Evolutionary conservation across 2,113 vertebrate genomes (phyloP).

Genomic region (Stegostoma tigrinum): DNA sequence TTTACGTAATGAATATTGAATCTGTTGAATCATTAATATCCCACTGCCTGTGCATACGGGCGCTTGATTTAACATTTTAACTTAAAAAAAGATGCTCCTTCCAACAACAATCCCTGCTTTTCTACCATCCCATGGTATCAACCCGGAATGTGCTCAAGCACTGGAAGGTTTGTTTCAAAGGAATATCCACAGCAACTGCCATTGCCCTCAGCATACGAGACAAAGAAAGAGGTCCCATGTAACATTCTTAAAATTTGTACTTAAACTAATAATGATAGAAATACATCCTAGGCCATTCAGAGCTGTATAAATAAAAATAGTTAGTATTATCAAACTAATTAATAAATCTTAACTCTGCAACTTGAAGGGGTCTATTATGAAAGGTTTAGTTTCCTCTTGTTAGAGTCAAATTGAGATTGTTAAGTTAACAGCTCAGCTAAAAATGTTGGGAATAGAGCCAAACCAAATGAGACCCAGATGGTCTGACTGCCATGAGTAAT

Average conservation of each 20-base stretch:
- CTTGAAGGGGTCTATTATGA: neutral
- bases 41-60: too few species aligned
- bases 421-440: neutral
- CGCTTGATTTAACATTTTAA: neutral
- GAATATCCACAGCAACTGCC: neutral
- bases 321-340: neutral
- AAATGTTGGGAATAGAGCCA: conserved; percentile 22
- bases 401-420: neutral
- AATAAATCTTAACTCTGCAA: neutral
- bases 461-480: conserved; percentile 31
- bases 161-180: neutral
- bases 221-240: neutral
- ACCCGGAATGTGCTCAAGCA: neutral
- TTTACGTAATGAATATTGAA: neutral
- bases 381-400: neutral
- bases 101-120: neutral
- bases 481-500: neutral
- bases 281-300: neutral
- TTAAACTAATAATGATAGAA: neutral
- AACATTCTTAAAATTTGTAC: neutral
- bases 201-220: neutral
- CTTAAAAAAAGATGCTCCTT: neutral
- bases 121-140: neutral
- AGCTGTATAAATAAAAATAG: neutral
- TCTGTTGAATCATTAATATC: neutral